Evolutionary conservation across 1,140 invertebrate species (phyloP).

Genomic region (Antheraea pernyi): DNA sequence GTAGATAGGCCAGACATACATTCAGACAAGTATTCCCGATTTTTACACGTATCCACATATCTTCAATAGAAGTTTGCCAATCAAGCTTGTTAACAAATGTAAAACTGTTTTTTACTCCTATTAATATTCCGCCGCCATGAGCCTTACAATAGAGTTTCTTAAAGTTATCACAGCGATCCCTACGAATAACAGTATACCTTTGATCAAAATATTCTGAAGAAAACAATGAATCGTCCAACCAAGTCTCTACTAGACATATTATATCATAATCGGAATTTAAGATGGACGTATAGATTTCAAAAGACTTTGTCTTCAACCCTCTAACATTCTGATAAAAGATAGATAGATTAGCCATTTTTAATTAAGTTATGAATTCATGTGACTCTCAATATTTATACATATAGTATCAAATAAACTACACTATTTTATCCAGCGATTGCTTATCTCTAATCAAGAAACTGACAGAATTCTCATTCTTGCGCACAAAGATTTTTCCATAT

Average conservation of each 20-base stretch:
- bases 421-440: not conserved
- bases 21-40: not conserved
- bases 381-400: not conserved
- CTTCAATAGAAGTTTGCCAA: not conserved
- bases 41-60: not conserved
- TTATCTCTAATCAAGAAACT: not conserved
- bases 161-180: not conserved
- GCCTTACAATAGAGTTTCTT: not conserved
- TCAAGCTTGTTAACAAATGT: not conserved
- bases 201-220: not conserved
- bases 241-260: not conserved
- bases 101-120: not conserved
- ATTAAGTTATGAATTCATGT: not conserved
- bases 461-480: not conserved
- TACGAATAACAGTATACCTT: not conserved
- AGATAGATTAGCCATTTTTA: not conserved
- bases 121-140: not conserved
- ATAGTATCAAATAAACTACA: not conserved
- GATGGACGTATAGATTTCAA: not conserved
- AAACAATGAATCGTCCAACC: not conserved
- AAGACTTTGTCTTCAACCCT: not conserved
- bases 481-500: not conserved
- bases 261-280: not conserved
- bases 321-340: not conserved
- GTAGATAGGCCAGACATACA: not conserved